phyloP scores from a whole-genome alignment of 1,140 invertebrate species.

The Heliconius congener region DNA sequence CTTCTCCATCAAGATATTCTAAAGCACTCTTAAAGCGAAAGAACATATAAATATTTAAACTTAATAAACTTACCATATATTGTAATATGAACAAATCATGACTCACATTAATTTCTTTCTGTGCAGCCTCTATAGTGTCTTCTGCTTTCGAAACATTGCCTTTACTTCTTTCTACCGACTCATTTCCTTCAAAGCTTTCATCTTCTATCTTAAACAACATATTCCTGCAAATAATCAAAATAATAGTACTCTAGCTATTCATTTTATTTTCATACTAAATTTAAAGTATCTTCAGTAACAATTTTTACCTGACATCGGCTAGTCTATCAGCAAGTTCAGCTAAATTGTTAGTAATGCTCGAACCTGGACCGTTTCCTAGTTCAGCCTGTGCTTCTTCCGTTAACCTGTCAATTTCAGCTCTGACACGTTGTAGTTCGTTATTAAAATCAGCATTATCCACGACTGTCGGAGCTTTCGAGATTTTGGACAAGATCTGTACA shows the following conservation, averaged over 20 bases:
- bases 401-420: slow-evolving; percentile 87
- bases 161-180: slow-evolving; percentile 84
- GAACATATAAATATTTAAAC: too few relatives aligned
- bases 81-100: neutral
- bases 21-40: slow-evolving; percentile 82
- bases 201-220: slow-evolving; percentile 84
- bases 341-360: slow-evolving; percentile 85
- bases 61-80: neutral
- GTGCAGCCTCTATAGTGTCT: slow-evolving; percentile 87
- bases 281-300: too few relatives aligned
- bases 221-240: slow-evolving; percentile 52
- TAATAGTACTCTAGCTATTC: neutral
- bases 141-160: slow-evolving; percentile 88
- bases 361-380: slow-evolving; percentile 84
- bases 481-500: slow-evolving; percentile 73
- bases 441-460: slow-evolving; percentile 93
- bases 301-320: slow-evolving; percentile 82
- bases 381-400: slow-evolving; percentile 85
- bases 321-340: slow-evolving; percentile 86
- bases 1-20: slow-evolving; percentile 90
- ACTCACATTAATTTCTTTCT: slow-evolving; percentile 85
- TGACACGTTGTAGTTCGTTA: slow-evolving; percentile 86
- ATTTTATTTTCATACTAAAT: neutral
- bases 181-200: slow-evolving; percentile 83
- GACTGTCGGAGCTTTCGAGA: slow-evolving; percentile 89